Conservation (phyloP, 2,113 vertebrate species). For the Hippocampus zosterae region DNA sequence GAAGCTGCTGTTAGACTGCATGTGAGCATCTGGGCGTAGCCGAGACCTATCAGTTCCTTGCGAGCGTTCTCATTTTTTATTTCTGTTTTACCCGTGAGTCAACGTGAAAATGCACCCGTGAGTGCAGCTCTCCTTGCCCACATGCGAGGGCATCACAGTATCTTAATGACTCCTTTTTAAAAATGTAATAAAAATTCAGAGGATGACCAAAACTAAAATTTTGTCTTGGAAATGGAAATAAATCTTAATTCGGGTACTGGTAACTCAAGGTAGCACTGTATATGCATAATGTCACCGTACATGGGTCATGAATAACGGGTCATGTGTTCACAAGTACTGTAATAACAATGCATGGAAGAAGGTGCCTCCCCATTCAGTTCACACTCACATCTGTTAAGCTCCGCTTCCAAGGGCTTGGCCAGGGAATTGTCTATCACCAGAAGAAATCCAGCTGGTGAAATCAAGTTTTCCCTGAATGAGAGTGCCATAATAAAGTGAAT, state of each 20-base stretch:
- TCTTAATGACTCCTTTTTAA: background rate
- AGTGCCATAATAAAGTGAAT: slow-evolving; percentile 56
- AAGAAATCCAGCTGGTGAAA: slow-evolving; percentile 5
- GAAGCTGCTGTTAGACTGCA: background rate
- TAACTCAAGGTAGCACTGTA: background rate
- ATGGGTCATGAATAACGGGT: background rate
- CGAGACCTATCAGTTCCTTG: too few species aligned
- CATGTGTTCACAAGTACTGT: background rate
- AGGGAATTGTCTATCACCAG: background rate
- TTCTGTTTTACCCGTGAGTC: too few species aligned
- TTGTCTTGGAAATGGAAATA: too few species aligned
- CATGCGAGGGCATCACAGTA: background rate
- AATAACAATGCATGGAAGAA: background rate
- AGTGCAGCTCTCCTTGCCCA: background rate
- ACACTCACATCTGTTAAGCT: background rate
- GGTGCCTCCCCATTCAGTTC: background rate
- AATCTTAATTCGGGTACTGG: background rate
- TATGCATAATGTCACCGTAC: background rate
- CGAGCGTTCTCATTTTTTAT: too few species aligned
- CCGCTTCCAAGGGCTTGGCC: background rate
- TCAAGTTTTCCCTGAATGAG: slow-evolving; percentile 25
- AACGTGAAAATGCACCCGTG: too few species aligned
- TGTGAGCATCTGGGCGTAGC: background rate
- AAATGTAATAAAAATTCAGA: too few species aligned
- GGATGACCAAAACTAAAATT: too few species aligned